Conservation (phyloP, 1,140 invertebrate genomes). For the Ceratoteleas bidentatus region DNA sequence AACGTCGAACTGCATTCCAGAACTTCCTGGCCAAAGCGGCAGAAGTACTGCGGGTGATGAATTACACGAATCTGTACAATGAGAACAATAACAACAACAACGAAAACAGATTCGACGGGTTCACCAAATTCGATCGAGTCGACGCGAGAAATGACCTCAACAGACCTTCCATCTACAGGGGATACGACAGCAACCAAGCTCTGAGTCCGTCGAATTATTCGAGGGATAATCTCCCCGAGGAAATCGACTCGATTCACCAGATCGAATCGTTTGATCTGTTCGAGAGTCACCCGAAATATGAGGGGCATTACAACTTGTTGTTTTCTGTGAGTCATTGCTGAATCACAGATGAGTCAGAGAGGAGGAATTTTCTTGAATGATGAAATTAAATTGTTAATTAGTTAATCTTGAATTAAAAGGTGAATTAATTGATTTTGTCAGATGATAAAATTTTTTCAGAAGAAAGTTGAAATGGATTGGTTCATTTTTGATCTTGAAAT, state of each 20-base stretch:
- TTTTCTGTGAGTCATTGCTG: constrained; percentile 87
- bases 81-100: constrained; percentile 27
- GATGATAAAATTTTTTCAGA: too few relatives aligned
- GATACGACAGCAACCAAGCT: constrained; percentile 47
- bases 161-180: constrained; percentile 43
- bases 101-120: constrained; percentile 23
- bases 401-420: too few relatives aligned
- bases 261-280: constrained; percentile 86
- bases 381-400: too few relatives aligned
- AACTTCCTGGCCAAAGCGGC: constrained; percentile 83
- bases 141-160: constrained; percentile 49
- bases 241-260: constrained; percentile 61
- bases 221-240: constrained; percentile 31
- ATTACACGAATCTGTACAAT: constrained; percentile 34
- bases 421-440: too few relatives aligned
- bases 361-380: too few relatives aligned
- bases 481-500: too few relatives aligned
- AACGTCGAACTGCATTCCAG: constrained; percentile 83
- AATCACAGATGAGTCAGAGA: too few relatives aligned
- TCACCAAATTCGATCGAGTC: too few relatives aligned
- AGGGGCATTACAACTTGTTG: constrained; percentile 85
- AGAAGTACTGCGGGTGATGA: constrained; percentile 76
- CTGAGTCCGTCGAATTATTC: not conserved
- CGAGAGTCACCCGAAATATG: constrained; percentile 86
- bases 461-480: too few relatives aligned